Conservation (phyloP, 2,113 vertebrate genomes). For the Glareola pratincola region DNA sequence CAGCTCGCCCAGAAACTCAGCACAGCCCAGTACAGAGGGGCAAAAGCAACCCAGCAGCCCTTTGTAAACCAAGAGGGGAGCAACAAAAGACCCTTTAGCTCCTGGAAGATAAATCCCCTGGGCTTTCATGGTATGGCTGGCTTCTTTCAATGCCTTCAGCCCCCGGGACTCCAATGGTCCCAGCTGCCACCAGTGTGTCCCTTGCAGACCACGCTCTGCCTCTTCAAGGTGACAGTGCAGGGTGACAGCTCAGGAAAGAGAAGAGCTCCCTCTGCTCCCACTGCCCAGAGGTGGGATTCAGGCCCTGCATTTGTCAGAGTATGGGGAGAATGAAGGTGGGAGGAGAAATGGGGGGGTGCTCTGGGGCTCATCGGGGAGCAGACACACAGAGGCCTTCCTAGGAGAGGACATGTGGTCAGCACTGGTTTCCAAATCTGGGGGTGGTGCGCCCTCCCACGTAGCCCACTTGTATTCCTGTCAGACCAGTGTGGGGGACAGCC, state of each 20-base stretch:
- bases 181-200: neutral
- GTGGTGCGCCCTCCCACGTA: neutral
- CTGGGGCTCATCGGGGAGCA: neutral
- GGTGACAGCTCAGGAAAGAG: neutral
- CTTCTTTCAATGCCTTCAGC: neutral
- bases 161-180: neutral
- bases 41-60: neutral
- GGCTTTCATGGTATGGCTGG: neutral
- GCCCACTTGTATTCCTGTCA: neutral
- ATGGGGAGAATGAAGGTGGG: fast-evolving
- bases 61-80: neutral
- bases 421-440: neutral
- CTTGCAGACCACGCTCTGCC: neutral
- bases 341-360: neutral
- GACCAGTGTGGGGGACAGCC: neutral
- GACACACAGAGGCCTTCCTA: neutral
- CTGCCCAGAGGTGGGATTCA: neutral
- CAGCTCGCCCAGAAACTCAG: neutral
- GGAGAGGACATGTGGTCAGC: neutral
- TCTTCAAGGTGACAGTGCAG: neutral
- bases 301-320: fast-evolving
- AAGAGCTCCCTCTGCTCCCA: neutral
- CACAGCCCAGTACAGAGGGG: neutral
- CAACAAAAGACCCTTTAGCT: neutral
- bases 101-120: neutral